These are phyloP conservation scores for Rhimphoctona megacephalus DNA, from an alignment of 2,888 invertebrate genomes.

Conservation along the genomic window DNA sequence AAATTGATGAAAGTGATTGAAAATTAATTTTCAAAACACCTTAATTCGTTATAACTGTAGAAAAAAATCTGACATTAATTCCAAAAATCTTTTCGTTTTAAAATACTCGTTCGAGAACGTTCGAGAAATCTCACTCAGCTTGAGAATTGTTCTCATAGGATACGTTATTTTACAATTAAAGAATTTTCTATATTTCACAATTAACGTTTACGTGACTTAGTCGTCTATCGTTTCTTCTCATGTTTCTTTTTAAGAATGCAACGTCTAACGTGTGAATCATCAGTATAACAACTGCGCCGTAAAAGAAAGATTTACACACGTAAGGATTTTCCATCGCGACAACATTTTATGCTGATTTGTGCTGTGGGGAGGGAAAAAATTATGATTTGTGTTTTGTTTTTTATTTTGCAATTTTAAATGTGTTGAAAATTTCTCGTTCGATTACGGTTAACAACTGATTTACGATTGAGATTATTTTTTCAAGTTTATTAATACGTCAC, in stretches of 20 bases:
- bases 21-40: neutral
- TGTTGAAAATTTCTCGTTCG: neutral
- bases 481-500: neutral
- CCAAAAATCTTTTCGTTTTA: neutral
- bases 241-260: conserved; percentile 5
- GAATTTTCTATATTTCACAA: conserved; percentile 9
- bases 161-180: neutral
- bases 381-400: neutral
- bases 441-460: neutral
- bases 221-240: neutral
- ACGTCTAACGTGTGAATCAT: conserved; percentile 19
- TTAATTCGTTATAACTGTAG: neutral
- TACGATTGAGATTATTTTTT: neutral
- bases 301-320: neutral
- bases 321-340: no score
- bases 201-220: neutral
- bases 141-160: neutral
- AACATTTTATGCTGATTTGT: neutral
- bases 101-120: neutral
- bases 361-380: neutral
- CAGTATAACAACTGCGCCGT: conserved; percentile 24
- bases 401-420: neutral
- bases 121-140: neutral
- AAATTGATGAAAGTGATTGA: neutral
- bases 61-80: neutral